Evolutionary conservation across 2,888 invertebrate genomes (phyloP).

Genomic region (Synanthedon andrenaeformis): DNA sequence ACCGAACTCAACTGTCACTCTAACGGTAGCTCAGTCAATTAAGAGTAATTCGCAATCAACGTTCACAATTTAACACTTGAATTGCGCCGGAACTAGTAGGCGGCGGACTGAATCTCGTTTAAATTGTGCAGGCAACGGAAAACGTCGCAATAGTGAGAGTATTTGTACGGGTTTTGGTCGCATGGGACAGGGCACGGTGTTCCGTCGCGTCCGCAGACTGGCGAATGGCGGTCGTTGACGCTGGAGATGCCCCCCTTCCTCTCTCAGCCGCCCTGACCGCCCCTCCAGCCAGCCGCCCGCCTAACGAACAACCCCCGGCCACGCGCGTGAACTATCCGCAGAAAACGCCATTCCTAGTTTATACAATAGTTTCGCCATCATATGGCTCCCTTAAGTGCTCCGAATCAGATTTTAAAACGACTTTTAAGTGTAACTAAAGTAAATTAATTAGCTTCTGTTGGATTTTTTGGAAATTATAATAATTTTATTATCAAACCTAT

Average conservation of each 20-base stretch:
- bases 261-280: constrained; percentile 30
- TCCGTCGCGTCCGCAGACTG: constrained; percentile 50
- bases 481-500: no score
- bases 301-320: constrained; percentile 39
- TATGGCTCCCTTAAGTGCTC: neutral
- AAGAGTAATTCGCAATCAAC: neutral
- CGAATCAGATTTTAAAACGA: no score
- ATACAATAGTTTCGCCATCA: neutral
- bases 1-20: neutral
- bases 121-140: neutral
- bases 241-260: constrained; percentile 37
- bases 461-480: no score
- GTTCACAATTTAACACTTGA: neutral
- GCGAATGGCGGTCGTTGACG: constrained; percentile 68
- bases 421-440: no score
- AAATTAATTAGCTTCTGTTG: no score
- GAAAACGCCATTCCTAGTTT: neutral
- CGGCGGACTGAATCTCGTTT: neutral
- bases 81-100: neutral
- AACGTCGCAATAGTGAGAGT: neutral
- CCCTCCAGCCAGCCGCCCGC: constrained; percentile 62
- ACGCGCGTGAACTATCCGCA: constrained; percentile 2
- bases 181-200: constrained; percentile 24
- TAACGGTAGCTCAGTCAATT: neutral
- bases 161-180: constrained; percentile 17